phyloP scores from a whole-genome alignment of 2,888 invertebrate species.

The Eumacrocentrus americanus region DNA sequence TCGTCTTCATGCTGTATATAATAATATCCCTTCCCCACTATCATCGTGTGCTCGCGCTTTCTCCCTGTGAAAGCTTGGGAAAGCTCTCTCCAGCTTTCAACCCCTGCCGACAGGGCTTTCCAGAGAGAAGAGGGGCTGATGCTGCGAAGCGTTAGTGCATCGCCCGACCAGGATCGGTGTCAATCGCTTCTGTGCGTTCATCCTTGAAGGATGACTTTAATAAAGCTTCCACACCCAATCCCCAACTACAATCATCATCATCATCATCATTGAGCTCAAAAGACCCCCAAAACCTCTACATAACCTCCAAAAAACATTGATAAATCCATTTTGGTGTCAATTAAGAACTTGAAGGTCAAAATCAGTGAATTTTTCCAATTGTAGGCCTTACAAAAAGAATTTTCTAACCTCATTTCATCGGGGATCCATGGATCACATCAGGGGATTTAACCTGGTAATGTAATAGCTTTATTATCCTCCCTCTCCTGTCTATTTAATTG shows the following conservation, averaged over 20 bases:
- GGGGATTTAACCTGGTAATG: no score
- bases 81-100: conserved; percentile 12
- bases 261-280: conserved; percentile 4
- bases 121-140: conserved; percentile 3
- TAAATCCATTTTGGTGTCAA: no score
- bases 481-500: background rate
- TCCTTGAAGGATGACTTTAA: background rate
- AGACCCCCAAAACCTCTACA: no score
- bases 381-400: no score
- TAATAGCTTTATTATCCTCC: no score
- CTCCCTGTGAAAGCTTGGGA: conserved; percentile 2
- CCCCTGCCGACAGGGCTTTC: conserved; percentile 11
- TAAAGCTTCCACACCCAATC: background rate
- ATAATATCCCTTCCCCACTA: conserved; percentile 2
- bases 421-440: no score
- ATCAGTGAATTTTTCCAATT: no score
- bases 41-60: conserved; percentile 9
- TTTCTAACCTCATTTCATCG: no score
- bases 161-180: conserved; percentile 8
- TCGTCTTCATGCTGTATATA: background rate
- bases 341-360: no score
- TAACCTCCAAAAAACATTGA: no score
- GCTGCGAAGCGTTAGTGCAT: conserved; percentile 3
- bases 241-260: background rate
- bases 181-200: conserved; percentile 11